phyloP scores from a whole-genome alignment of 1,140 invertebrate species.

The Paralvinella palmiformis region DNA sequence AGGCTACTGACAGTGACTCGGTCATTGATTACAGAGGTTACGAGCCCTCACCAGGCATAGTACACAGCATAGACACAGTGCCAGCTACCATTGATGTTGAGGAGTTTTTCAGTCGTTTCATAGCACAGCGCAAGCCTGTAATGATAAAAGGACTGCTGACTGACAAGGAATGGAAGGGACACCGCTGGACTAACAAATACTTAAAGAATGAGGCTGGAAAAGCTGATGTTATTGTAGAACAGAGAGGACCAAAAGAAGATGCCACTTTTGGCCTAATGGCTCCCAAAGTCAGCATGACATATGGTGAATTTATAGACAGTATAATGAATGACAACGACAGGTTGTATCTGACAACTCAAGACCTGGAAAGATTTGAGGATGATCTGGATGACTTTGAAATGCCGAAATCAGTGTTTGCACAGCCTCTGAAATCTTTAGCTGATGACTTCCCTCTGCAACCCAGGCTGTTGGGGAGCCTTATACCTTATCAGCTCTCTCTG shows the following conservation, averaged over 20 bases:
- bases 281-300: constrained; percentile 10
- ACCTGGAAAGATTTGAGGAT: constrained; percentile 9
- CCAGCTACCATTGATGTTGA: background rate
- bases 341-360: constrained; percentile 16
- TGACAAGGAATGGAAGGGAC: background rate
- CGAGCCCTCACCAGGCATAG: background rate
- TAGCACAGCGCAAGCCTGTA: background rate
- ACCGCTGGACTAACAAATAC: background rate
- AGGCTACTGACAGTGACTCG: no score
- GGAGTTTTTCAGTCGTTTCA: constrained; percentile 8
- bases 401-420: constrained; percentile 4
- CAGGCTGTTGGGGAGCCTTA: background rate
- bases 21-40: background rate
- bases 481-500: constrained; percentile 12
- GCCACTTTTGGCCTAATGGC: constrained; percentile 4
- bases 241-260: background rate
- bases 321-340: background rate
- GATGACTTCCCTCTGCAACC: constrained; percentile 9
- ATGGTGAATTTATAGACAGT: constrained; percentile 8
- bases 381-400: constrained; percentile 15
- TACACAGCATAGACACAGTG: background rate
- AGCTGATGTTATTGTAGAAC: constrained; percentile 7
- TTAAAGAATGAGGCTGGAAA: background rate
- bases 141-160: background rate
- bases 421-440: constrained; percentile 6